Evolutionary conservation across 2,888 invertebrate genomes (phyloP).

Genomic region (Tromatobia lineatoria): DNA sequence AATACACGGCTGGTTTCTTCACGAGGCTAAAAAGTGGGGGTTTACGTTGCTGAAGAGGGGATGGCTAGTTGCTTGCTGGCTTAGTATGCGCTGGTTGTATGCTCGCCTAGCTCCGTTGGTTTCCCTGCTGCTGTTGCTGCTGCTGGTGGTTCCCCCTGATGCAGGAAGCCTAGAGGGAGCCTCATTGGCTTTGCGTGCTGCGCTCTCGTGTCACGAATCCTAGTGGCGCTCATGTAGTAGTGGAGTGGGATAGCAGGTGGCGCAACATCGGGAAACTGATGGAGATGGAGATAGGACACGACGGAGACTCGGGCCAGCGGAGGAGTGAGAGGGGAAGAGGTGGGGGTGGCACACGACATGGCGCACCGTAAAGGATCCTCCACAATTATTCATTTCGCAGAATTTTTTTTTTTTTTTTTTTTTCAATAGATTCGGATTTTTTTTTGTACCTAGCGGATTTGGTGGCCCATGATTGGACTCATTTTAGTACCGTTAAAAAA

Average conservation of each 20-base stretch:
- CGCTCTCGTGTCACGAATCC: slow-evolving; percentile 10
- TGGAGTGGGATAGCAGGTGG: slow-evolving; percentile 30
- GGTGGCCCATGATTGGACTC: too few relatives aligned
- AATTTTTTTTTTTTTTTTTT: too few relatives aligned
- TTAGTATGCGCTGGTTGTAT: slow-evolving; percentile 26
- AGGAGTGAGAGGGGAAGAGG: slow-evolving; percentile 32
- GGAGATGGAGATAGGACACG: slow-evolving; percentile 24
- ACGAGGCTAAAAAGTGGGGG: background rate
- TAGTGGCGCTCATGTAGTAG: slow-evolving; percentile 4
- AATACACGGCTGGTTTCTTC: slow-evolving; percentile 65
- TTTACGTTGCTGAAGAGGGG: background rate
- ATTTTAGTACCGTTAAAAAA: too few relatives aligned
- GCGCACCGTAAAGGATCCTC: slow-evolving; percentile 49
- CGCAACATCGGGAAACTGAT: background rate
- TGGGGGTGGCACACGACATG: slow-evolving; percentile 54
- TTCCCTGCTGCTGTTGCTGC: slow-evolving; percentile 24
- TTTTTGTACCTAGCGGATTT: too few relatives aligned
- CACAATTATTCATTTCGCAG: slow-evolving; percentile 24
- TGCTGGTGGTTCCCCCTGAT: slow-evolving; percentile 41
- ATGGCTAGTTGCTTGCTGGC: slow-evolving; percentile 18
- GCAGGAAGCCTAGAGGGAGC: slow-evolving; percentile 40
- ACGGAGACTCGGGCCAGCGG: slow-evolving; percentile 2
- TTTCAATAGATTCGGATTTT: too few relatives aligned
- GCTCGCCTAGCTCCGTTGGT: slow-evolving; percentile 33
- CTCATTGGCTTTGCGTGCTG: slow-evolving; percentile 45